Percentiles rank a stretch among this genome's conserved stretches.
phyloP scores from a whole-genome alignment of 37 sponge, comb jelly and placozoan species.

The Ephydatia muelleri region DNA sequence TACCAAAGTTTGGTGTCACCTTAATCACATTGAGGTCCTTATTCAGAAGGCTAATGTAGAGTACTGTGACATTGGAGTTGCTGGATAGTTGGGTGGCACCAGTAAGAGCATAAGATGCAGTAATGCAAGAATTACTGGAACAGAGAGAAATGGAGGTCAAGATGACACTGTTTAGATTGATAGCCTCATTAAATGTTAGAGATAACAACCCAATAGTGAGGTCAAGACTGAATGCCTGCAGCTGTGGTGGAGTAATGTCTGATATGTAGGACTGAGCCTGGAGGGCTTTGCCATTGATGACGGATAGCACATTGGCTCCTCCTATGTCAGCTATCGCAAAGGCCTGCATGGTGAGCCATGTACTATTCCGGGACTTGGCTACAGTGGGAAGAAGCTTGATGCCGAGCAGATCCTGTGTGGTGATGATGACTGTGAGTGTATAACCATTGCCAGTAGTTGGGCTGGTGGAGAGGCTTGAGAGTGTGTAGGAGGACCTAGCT shows the following conservation, averaged over 20 bases:
- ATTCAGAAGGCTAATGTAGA: conserved; percentile 38
- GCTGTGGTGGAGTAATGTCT: conserved; percentile 65
- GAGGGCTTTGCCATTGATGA: conserved; percentile 89
- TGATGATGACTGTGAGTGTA: conserved; percentile 58
- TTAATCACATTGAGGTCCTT: conserved; percentile 65
- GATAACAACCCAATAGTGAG: conserved; percentile 51
- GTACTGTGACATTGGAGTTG: conserved; percentile 66
- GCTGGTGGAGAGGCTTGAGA: conserved; percentile 14
- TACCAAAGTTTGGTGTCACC: conserved; percentile 48
- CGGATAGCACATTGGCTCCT: conserved; percentile 82
- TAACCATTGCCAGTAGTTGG: conserved; percentile 67
- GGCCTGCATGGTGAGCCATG: conserved; percentile 88
- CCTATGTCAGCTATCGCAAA: conserved; percentile 91
- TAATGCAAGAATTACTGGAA: conserved; percentile 2
- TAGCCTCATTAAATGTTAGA: conserved; percentile 76
- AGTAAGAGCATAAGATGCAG: conserved; percentile 10
- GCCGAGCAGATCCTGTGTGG: conserved; percentile 71
- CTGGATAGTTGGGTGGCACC: conserved; percentile 17
- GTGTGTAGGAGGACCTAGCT: conserved; percentile 18
- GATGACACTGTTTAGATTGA: conserved; percentile 59
- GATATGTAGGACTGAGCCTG: conserved; percentile 61
- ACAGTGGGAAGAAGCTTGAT: conserved; percentile 69
- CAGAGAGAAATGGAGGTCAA: conserved; percentile 31
- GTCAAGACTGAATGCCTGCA: conserved; percentile 49
- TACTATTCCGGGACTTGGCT: conserved; percentile 59